These are phyloP conservation scores for Gymnopithys bicolor DNA, from an alignment of 2,797 vertebrate species.

Conservation along the genomic window DNA sequence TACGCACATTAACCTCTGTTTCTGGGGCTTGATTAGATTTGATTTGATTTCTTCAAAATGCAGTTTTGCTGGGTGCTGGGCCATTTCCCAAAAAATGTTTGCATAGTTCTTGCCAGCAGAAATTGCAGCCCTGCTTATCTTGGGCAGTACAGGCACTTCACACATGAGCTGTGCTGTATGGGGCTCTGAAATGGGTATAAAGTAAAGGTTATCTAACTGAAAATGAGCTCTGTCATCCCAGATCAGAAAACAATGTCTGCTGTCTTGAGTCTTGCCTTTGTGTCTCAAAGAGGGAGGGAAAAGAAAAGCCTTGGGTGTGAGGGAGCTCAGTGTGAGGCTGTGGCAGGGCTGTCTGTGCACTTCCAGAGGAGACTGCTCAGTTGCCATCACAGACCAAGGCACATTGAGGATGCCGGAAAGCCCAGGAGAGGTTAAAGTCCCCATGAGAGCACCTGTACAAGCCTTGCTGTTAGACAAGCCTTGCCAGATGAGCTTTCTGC, in stretches of 20 bases:
- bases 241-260: background rate
- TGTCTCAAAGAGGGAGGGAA: background rate
- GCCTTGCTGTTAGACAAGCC: background rate
- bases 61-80: background rate
- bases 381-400: background rate
- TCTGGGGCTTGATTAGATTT: background rate
- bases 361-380: background rate
- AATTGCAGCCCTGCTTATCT: background rate
- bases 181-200: background rate
- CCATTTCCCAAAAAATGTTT: background rate
- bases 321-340: fast-evolving
- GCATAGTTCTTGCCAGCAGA: background rate
- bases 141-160: background rate
- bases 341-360: background rate
- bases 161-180: background rate
- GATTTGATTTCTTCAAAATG: background rate
- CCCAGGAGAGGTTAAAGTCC: background rate
- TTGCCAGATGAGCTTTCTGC: background rate
- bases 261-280: background rate
- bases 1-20: background rate
- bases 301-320: background rate
- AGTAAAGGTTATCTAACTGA: background rate
- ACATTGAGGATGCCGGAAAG: background rate
- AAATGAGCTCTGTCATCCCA: background rate
- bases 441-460: fast-evolving